phyloP scores from a whole-genome alignment of 2,888 invertebrate genomes.

The Conus canariensis region DNA sequence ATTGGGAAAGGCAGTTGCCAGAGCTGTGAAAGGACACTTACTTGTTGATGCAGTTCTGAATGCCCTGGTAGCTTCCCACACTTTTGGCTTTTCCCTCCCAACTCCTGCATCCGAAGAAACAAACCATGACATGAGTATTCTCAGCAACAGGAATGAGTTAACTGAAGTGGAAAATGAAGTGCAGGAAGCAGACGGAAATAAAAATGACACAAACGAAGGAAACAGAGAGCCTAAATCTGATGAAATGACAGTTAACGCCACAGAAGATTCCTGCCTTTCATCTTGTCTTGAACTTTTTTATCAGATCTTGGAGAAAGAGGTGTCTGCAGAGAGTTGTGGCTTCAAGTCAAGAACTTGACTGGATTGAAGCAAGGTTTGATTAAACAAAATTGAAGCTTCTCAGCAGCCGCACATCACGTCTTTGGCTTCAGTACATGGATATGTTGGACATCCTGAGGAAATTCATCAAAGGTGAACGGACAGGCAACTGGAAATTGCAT shows the following conservation, averaged over 20 bases:
- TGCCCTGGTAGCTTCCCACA: not conserved
- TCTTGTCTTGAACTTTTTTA: not conserved
- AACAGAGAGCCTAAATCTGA: no score
- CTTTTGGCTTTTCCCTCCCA: not conserved
- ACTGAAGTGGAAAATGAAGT: slow-evolving; percentile 53
- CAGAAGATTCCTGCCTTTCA: slow-evolving; percentile 14
- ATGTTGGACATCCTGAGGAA: not conserved
- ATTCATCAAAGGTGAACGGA: not conserved
- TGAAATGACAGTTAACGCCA: no score
- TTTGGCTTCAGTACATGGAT: slow-evolving; percentile 3
- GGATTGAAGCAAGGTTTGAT: not conserved
- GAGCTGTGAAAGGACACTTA: slow-evolving; percentile 27
- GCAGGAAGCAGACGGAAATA: slow-evolving; percentile 12
- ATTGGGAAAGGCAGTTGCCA: slow-evolving; percentile 8
- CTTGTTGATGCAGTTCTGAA: no score
- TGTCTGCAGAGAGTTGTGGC: not conserved
- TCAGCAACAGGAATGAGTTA: slow-evolving; percentile 34
- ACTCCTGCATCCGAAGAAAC: slow-evolving; percentile 43
- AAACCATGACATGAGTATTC: slow-evolving; percentile 28
- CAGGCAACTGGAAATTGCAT: slow-evolving; percentile 19
- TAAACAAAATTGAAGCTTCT: not conserved
- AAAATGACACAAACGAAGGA: no score
- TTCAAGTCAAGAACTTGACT: not conserved
- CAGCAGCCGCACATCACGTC: not conserved
- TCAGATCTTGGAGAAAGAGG: not conserved